A percentile compares a stretch with the other conserved stretches of the same genome.
Conservation (phyloP, 2,797 vertebrate genomes). For the Ctenochaetus hawaiiensis region DNA sequence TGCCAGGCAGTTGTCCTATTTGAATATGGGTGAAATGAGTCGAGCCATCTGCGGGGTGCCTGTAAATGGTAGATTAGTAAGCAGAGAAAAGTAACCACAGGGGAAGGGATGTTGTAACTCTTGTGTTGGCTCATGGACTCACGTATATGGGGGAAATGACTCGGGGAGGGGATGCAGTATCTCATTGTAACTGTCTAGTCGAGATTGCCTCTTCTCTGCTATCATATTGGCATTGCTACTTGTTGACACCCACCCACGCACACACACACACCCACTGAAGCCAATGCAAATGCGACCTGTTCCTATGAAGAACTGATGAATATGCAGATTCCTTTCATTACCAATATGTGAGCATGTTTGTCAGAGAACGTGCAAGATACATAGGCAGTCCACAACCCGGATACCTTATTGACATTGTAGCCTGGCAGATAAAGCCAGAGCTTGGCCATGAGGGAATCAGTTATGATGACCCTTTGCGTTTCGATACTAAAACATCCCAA, state of each 20-base stretch:
- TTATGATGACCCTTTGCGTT: background rate
- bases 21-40: constrained; percentile 66
- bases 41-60: constrained; percentile 72
- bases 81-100: constrained; percentile 62
- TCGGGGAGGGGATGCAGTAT: constrained; percentile 35
- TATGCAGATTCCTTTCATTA: constrained; percentile 57
- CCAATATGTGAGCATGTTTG: constrained; percentile 18
- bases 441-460: constrained; percentile 4
- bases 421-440: constrained; percentile 8
- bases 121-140: constrained; percentile 51
- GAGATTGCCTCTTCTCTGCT: constrained; percentile 50
- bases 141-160: constrained; percentile 16
- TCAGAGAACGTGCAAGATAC: constrained; percentile 15
- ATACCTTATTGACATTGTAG: constrained; percentile 12
- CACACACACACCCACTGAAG: constrained; percentile 11
- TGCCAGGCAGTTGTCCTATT: constrained; percentile 63
- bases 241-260: constrained; percentile 47
- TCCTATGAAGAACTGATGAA: constrained; percentile 59
- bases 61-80: constrained; percentile 75
- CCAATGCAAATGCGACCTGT: constrained; percentile 52
- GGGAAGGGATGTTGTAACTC: constrained; percentile 49
- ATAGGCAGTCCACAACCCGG: background rate
- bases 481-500: background rate
- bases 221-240: constrained; percentile 38
- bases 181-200: constrained; percentile 44